Base-by-base conservation (phyloP, 2,797 vertebrate genomes). In the Babyrousa celebensis region DNA sequence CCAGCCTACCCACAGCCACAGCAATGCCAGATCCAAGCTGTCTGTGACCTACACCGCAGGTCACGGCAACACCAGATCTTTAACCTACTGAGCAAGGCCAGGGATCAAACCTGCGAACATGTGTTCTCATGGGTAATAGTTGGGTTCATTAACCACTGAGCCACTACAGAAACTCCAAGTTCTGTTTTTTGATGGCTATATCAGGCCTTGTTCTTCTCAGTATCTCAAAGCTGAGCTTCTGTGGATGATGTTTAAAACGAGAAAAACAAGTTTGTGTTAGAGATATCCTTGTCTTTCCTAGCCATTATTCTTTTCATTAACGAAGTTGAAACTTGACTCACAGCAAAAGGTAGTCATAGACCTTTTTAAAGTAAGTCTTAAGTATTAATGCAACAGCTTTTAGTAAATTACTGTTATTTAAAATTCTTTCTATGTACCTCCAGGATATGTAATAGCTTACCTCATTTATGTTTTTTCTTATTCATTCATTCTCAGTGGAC, bases 341-440 rank as follows among this genome's bases (percentile, higher is more conserved):
- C 29, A 29, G 54, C 16, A 60, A 94, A 95, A 96, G 3, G 52
- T 40, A 95, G 12, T 52, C 5, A 62, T 43, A 2, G 68, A 10
- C 12, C 36, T 86, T 90, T 88, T 89, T 80, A 92, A 97, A 79
- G 5, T 85, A 94, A 91, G 58, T 62, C n/a, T 40, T 74, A 83
- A 70, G 74, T 86, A 93, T 96, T 96, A 97, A 88, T 89, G 82
- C 25, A 89, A 89, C 40, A 95, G 95, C 87, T 96, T 97, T 97
- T 96, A 96, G 82, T 95, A 97, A 97, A 95, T 94, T 58, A 92
- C 32, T 92, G 78, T 95, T 97, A 96, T 85, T 98, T 97, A 97
- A 96, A 96, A 94, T 97, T 98, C 89, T 79, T 95, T 74, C 63
- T 95, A 5, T 90, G 48, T 89, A 80, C 91, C 88, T 95, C 36